Percentiles rank a stretch among this genome's conserved stretches.
Conservation (phyloP, 2,888 invertebrate species). For the Drosophila yooni region DNA sequence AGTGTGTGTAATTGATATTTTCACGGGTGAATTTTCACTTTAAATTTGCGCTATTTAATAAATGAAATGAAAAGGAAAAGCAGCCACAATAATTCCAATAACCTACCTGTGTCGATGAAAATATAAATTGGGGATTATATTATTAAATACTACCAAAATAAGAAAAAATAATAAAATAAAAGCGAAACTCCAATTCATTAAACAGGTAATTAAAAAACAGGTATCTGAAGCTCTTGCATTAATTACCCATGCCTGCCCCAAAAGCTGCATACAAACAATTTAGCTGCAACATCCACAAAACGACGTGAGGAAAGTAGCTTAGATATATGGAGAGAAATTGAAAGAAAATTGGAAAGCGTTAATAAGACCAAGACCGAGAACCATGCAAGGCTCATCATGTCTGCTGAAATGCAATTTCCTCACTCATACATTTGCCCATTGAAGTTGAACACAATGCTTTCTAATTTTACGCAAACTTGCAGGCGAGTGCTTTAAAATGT, state of each 20-base stretch:
- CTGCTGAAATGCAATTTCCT: slow-evolving; percentile 52
- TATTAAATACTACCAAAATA: background rate
- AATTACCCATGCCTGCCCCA: slow-evolving; percentile 19
- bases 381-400: background rate
- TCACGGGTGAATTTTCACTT: background rate
- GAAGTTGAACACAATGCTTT: slow-evolving; percentile 70
- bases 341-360: background rate
- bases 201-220: background rate
- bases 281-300: slow-evolving; percentile 2
- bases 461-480: slow-evolving; percentile 76
- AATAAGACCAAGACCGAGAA: background rate
- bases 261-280: background rate
- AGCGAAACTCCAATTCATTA: background rate
- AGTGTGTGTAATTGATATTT: slow-evolving; percentile 28
- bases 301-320: background rate
- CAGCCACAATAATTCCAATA: background rate
- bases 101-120: background rate
- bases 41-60: background rate
- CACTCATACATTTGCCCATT: slow-evolving; percentile 66
- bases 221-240: slow-evolving; percentile 45
- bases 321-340: background rate
- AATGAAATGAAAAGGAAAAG: background rate
- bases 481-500: slow-evolving; percentile 47
- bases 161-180: background rate
- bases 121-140: background rate